These are phyloP conservation scores for Ormyrus labotus DNA, from an alignment of 2,888 invertebrate genomes.

Conservation along the genomic window DNA sequence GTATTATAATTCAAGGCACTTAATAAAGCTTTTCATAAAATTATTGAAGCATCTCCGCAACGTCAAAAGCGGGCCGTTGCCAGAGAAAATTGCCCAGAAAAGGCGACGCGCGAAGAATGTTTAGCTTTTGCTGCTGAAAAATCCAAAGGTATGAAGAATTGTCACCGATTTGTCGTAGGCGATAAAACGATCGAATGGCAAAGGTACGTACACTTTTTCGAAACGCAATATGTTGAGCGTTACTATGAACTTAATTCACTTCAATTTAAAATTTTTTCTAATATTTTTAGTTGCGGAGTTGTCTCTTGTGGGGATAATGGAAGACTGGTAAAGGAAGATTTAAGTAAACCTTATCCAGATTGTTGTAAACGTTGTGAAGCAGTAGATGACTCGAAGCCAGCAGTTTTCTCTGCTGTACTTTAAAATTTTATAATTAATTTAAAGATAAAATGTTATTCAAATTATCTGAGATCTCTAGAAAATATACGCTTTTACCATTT, in stretches of 20 bases:
- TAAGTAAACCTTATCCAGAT: conserved; percentile 42
- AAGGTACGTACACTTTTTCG: conserved; percentile 8
- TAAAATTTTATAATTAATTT: background rate
- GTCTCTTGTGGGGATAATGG: conserved; percentile 24
- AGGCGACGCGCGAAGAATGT: conserved; percentile 11
- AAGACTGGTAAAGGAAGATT: conserved; percentile 5
- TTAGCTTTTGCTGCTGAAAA: conserved; percentile 2
- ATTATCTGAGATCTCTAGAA: background rate
- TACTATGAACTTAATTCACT: background rate
- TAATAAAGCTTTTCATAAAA: background rate
- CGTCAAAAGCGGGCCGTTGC: conserved; percentile 28
- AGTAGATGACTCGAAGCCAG: background rate
- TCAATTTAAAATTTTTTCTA: background rate
- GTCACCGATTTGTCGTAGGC: background rate
- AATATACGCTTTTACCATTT: background rate
- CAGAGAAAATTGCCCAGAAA: conserved; percentile 28
- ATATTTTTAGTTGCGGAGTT: conserved; percentile 42
- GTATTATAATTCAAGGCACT: too few species aligned
- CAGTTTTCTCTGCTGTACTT: background rate
- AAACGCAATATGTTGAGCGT: too few species aligned
- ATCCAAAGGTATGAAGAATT: background rate
- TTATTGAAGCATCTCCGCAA: background rate
- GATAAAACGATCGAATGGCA: conserved; percentile 21
- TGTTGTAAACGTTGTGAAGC: conserved; percentile 43
- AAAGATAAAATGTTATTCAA: background rate